These are phyloP conservation scores for Reticulitermes speratus DNA, from an alignment of 1,140 invertebrate genomes.

Conservation along the genomic window DNA sequence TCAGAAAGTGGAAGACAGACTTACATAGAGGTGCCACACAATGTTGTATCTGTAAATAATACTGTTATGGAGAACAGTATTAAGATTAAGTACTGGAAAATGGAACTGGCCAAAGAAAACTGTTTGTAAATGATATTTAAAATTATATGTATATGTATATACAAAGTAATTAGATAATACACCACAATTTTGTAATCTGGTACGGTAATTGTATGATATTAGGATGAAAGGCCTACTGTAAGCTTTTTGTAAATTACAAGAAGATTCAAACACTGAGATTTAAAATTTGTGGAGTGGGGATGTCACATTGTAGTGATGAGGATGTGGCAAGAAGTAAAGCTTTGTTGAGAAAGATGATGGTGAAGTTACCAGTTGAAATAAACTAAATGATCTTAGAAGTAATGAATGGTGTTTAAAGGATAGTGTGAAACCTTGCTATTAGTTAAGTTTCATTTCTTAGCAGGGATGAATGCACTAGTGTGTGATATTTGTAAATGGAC, in stretches of 20 bases:
- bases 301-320: background rate
- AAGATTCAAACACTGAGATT: background rate
- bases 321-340: background rate
- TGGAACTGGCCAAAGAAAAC: background rate
- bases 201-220: background rate
- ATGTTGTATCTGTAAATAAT: background rate
- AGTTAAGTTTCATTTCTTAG: background rate
- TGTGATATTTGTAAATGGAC: background rate
- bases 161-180: background rate
- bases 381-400: background rate
- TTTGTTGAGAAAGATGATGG: background rate
- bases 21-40: background rate
- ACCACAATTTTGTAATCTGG: slow-evolving; percentile 6
- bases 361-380: background rate
- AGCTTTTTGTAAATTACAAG: background rate
- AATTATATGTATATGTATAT: background rate
- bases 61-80: background rate
- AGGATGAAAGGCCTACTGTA: background rate
- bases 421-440: background rate
- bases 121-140: background rate
- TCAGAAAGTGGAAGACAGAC: too few relatives aligned
- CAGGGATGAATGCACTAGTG: background rate
- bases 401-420: background rate
- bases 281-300: background rate
- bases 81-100: background rate